Conservation (phyloP, 2,797 vertebrate genomes). For the Tokudaia muenninki region DNA sequence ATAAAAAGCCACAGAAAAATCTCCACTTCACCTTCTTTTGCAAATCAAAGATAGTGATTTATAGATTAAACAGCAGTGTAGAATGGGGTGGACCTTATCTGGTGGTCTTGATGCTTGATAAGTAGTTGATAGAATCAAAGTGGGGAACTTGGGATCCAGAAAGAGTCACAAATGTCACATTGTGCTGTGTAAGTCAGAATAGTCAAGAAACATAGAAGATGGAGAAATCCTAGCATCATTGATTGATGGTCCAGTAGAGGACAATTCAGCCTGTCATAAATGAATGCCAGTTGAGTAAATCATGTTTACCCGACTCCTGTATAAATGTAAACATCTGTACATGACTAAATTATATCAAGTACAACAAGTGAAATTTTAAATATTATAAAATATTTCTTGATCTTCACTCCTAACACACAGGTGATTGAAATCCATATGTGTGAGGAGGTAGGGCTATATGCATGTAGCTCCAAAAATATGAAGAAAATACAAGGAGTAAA, state of each 20-base stretch:
- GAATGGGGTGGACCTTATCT: neutral
- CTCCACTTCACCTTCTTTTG: neutral
- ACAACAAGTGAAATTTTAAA: neutral
- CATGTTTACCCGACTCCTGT: neutral
- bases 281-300: neutral
- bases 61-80: neutral
- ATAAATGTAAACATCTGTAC: neutral
- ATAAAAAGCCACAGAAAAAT: neutral
- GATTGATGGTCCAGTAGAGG: neutral
- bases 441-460: neutral
- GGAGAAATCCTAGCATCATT: neutral
- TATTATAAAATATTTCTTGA: conserved; percentile 5
- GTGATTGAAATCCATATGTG: neutral
- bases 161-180: neutral
- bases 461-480: neutral
- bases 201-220: neutral
- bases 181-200: neutral
- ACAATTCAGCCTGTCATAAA: neutral
- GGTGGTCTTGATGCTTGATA: neutral
- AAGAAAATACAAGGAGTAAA: neutral
- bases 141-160: neutral
- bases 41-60: conserved; percentile 35
- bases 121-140: neutral
- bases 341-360: neutral
- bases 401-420: neutral